phyloP scores from a whole-genome alignment of 2,888 invertebrate species.

The Melinaea marsaeus region DNA sequence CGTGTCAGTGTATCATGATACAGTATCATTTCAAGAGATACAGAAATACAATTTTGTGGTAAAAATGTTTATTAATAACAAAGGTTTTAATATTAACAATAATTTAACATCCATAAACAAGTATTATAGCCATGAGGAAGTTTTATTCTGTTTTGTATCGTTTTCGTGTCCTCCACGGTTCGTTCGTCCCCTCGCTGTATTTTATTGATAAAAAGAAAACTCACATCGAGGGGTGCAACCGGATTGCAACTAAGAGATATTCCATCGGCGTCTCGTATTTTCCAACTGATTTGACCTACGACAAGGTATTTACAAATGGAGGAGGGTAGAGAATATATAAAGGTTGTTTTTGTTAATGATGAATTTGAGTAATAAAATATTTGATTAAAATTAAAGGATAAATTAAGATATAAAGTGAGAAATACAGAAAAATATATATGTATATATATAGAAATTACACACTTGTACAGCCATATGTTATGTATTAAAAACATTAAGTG shows the following conservation, averaged over 20 bases:
- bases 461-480: not conserved
- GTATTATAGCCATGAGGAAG: too few species aligned
- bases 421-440: too few species aligned
- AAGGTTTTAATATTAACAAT: too few species aligned
- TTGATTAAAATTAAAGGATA: too few species aligned
- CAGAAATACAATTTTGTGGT: too few species aligned
- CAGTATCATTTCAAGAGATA: too few species aligned
- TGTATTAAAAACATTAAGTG: not conserved
- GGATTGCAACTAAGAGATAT: constrained; percentile 58
- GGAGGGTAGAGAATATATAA: constrained; percentile 9
- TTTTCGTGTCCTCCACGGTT: too few species aligned
- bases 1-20: too few species aligned
- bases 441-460: not conserved
- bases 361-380: not conserved
- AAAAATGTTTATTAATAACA: too few species aligned
- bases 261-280: constrained; percentile 58
- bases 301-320: constrained; percentile 1
- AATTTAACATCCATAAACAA: too few species aligned
- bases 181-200: not conserved
- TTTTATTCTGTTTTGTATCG: too few species aligned
- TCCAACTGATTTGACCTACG: constrained; percentile 29
- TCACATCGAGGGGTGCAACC: constrained; percentile 48
- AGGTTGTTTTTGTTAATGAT: not conserved
- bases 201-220: constrained; percentile 54
- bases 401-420: too few species aligned